A percentile compares a stretch with the other conserved stretches of the same genome.
Conservation (phyloP, 1,140 invertebrate species). For the Ceratina calcarata region DNA sequence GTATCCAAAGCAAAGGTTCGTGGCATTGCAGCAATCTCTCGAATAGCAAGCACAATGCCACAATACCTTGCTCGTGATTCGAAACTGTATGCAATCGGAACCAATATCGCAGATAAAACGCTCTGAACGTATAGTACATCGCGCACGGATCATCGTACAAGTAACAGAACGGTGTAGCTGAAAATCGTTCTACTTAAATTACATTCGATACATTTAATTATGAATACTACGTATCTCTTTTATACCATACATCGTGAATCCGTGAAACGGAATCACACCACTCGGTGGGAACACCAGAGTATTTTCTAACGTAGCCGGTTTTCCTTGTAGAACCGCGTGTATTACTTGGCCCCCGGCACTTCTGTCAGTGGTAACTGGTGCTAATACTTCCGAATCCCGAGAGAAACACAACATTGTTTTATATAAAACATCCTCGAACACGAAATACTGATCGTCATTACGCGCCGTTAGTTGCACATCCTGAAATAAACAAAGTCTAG, state of each 20-base stretch:
- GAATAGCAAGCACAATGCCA: slow-evolving; percentile 91
- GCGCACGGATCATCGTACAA: slow-evolving; percentile 92
- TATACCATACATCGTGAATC: slow-evolving; percentile 97
- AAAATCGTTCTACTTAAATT: slow-evolving; percentile 25
- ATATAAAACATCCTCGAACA: slow-evolving; percentile 97
- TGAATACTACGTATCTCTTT: not conserved
- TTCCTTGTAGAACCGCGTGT: slow-evolving; percentile 86
- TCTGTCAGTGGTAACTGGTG: slow-evolving; percentile 82
- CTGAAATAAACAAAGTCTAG: slow-evolving; percentile 70
- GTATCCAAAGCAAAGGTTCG: slow-evolving; percentile 93
- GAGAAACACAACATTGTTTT: slow-evolving; percentile 97
- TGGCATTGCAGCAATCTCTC: slow-evolving; percentile 94
- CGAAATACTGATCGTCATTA: slow-evolving; percentile 98
- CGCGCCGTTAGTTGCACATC: slow-evolving; percentile 97
- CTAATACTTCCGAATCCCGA: slow-evolving; percentile 90
- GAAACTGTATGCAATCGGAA: slow-evolving; percentile 94
- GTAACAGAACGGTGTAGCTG: slow-evolving; percentile 97
- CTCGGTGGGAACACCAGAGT: slow-evolving; percentile 94
- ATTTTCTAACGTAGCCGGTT: slow-evolving; percentile 84
- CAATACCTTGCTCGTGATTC: slow-evolving; percentile 93
- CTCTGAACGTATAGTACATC: slow-evolving; percentile 94
- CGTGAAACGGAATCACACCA: slow-evolving; percentile 97
- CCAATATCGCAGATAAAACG: slow-evolving; percentile 95
- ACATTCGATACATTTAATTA: not conserved
- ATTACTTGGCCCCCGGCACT: slow-evolving; percentile 79